A percentile compares a stretch with the other conserved stretches of the same genome.
These are phyloP conservation scores for Danionella cerebrum DNA, from an alignment of 2,113 vertebrate genomes.

Conservation along the genomic window DNA sequence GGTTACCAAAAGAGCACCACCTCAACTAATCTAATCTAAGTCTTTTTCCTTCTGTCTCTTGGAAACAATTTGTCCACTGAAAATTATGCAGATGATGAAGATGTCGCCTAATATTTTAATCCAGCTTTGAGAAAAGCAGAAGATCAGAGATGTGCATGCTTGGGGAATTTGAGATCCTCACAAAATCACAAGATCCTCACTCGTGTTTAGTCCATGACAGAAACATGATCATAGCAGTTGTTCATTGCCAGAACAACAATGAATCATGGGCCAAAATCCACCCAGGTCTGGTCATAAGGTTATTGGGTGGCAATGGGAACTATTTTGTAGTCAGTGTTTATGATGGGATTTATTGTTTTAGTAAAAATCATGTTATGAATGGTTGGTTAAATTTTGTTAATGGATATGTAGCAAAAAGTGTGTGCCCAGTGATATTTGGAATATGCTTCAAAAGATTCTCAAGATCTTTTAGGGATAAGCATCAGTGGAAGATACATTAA, in stretches of 20 bases:
- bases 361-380: no score
- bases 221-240: conserved; percentile 13
- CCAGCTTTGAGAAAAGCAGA: conserved; percentile 25
- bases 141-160: background rate
- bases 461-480: no score
- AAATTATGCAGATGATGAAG: background rate
- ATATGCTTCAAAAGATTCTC: no score
- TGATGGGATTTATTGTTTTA: no score
- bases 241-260: conserved; percentile 17
- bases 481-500: no score
- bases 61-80: background rate
- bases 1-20: background rate
- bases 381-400: no score
- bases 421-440: no score
- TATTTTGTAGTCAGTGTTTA: no score
- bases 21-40: background rate
- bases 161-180: conserved; percentile 11
- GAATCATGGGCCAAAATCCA: background rate
- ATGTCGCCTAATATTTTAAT: conserved; percentile 6
- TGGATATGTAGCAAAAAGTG: no score
- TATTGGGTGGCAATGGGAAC: background rate
- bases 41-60: background rate
- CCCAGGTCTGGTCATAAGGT: background rate
- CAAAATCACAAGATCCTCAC: conserved; percentile 31
- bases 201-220: conserved; percentile 1